Percentiles rank a stretch among this genome's conserved stretches.
These are phyloP conservation scores for Tupaia chinensis DNA, from an alignment of 2,113 vertebrate species.

Conservation along the genomic window DNA sequence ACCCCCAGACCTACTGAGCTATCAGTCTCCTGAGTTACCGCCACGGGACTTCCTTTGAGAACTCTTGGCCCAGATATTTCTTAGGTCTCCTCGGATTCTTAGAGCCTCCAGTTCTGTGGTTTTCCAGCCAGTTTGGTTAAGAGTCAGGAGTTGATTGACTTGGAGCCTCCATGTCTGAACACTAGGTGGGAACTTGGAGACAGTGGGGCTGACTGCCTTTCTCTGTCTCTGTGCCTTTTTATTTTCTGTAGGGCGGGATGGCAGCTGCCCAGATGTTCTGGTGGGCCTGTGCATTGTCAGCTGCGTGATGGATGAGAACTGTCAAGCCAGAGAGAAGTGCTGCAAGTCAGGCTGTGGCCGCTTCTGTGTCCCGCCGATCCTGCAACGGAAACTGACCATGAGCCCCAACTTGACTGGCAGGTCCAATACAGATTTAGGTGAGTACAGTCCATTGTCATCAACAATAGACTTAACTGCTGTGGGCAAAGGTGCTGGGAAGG, in stretches of 20 bases:
- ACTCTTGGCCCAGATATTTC: neutral
- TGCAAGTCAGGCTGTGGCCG: slow-evolving; percentile 78
- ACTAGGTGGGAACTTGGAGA: neutral
- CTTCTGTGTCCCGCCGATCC: slow-evolving; percentile 1
- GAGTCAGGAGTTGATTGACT: neutral
- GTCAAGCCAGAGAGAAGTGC: slow-evolving; percentile 57
- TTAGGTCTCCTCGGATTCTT: neutral
- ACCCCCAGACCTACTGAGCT: neutral
- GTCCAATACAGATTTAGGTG: slow-evolving; percentile 33
- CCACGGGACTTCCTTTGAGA: neutral
- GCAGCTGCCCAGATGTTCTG: slow-evolving; percentile 55
- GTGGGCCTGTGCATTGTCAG: slow-evolving; percentile 54
- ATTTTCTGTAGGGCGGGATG: neutral
- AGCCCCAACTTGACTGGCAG: neutral
- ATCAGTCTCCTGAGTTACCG: neutral
- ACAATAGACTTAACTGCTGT: accelerated
- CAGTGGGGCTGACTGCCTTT: accelerated
- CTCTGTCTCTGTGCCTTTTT: neutral
- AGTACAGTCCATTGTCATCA: neutral
- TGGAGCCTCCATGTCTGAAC: neutral
- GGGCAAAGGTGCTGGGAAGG: neutral
- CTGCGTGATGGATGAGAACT: slow-evolving; percentile 62
- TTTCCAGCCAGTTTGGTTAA: neutral
- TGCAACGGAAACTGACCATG: accelerated
- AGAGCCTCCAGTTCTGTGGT: neutral